Evolutionary conservation across 2,113 vertebrate genomes (phyloP), one percentile per base, ranked within the genome.

Genomic region (Desmodus rotundus): DNA sequence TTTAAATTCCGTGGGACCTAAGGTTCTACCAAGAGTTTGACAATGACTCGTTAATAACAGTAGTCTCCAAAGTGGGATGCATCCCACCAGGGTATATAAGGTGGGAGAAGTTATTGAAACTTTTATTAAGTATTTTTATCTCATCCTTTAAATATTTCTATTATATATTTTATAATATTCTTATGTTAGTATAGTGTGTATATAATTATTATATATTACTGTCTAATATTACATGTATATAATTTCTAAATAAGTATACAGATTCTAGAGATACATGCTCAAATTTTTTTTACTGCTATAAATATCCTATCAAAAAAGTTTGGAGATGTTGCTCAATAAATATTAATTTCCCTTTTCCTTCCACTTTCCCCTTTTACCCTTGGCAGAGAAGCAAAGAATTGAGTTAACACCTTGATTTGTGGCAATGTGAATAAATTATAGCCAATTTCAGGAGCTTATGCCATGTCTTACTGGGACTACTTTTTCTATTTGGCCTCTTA

Each of bases 361-460:
- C 90, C 14, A 50, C 61, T 96, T 89, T 94, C 47, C 22, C 76
- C n/a, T 93, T 91, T 94, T 36, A 76, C 52, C 73, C n/a, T 91
- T 97, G 94, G 63, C 83, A 94, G 77, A 97, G 78, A 96, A 95
- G 88, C 88, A 89, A 95, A 93, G 63, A 92, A 95, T 83, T 89
- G 87, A 83, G 33, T 95, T 97, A 94, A 88, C 63, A 94, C 91
- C 83, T 96, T 96, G 86, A 97, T 96, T 96, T 95, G 91, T 95
- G 89, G 81, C 83, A 80, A n/a, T 70, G 56, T 95, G 78, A 96
- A 86, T 96, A 95, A 93, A 89, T 95, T 96, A 95, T 73, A 88
- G 81, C 15, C 56, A 82, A 26, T 94, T 96, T 28, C 43, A 87
- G 58, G 87, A 96, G 61, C 68, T 93, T 92, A 95, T 50, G 38